A percentile compares a stretch with the other conserved stretches of the same genome.
phyloP scores from a whole-genome alignment of 2,113 vertebrate species.

The Apistogramma diplotaenia region DNA sequence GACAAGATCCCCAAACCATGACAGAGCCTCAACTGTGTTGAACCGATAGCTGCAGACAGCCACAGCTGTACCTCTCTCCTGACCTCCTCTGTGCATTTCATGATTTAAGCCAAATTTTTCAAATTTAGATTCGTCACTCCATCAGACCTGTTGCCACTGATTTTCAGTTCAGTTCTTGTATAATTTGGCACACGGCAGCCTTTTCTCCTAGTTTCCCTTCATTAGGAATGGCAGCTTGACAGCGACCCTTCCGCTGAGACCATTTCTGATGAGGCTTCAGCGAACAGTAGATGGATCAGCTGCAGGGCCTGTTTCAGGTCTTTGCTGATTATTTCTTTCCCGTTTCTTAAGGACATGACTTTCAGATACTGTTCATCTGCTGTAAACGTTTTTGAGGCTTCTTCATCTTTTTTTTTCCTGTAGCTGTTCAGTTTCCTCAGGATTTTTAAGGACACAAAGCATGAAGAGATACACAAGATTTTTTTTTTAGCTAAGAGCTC shows the following conservation, averaged over 20 bases:
- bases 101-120: background rate
- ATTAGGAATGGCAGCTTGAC: accelerated
- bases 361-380: background rate
- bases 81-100: accelerated
- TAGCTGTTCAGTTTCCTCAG: accelerated
- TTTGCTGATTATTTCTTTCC: background rate
- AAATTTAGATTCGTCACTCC: too few species aligned
- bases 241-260: background rate
- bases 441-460: background rate
- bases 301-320: background rate
- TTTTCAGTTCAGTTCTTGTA: background rate
- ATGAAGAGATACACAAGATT: background rate
- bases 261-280: background rate
- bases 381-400: background rate
- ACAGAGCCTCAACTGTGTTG: background rate
- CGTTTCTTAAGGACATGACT: background rate
- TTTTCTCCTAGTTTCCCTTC: background rate
- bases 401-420: background rate
- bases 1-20: background rate
- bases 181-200: background rate
- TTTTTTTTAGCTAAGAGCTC: background rate
- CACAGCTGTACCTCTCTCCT: background rate
- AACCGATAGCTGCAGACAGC: background rate
- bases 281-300: background rate
- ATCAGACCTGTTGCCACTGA: too few species aligned